These are phyloP conservation scores for Syngnathus typhle DNA, from an alignment of 2,113 vertebrate species.

Conservation along the genomic window DNA sequence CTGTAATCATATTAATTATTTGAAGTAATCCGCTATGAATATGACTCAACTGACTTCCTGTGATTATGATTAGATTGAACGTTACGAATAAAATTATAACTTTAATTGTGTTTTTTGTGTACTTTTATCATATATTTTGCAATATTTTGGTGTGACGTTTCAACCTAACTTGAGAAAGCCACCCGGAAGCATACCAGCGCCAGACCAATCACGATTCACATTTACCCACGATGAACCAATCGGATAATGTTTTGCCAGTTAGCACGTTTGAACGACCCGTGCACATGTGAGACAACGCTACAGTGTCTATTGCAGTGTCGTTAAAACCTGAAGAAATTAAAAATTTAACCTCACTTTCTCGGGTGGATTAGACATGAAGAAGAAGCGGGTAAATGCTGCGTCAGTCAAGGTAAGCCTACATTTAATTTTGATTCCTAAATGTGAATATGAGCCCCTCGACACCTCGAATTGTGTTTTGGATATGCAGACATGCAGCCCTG, in stretches of 20 bases:
- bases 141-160: constrained; percentile 6
- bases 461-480: background rate
- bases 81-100: background rate
- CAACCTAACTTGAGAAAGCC: constrained; percentile 45
- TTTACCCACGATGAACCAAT: constrained; percentile 14
- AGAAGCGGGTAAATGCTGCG: constrained; percentile 13
- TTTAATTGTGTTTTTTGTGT: no score
- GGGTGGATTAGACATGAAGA: constrained; percentile 42
- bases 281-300: constrained; percentile 52
- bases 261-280: constrained; percentile 34
- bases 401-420: constrained; percentile 31
- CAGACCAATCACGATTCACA: constrained; percentile 32
- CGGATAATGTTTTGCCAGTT: background rate
- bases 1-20: background rate
- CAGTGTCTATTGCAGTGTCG: background rate
- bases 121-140: background rate
- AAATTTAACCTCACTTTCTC: fast-evolving
- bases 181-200: background rate
- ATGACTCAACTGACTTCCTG: background rate
- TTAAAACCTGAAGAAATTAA: background rate
- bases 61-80: background rate
- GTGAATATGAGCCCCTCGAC: background rate
- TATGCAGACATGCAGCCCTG: background rate
- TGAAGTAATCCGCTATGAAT: background rate
- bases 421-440: background rate